These are phyloP conservation scores for Sandelia bainsii DNA, from an alignment of 2,797 vertebrate species.

Conservation along the genomic window DNA sequence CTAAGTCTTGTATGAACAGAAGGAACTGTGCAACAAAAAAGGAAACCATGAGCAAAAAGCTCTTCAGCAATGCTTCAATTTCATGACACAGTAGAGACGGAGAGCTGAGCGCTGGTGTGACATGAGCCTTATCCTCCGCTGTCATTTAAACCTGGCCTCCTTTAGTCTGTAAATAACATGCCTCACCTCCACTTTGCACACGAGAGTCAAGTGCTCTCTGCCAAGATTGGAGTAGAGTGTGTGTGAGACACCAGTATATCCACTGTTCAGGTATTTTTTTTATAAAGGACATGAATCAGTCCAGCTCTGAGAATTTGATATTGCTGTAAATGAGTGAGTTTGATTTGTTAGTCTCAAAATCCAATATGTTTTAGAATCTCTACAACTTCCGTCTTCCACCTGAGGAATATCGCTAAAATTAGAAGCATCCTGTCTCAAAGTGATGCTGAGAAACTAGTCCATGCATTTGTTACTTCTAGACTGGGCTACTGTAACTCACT, in stretches of 20 bases:
- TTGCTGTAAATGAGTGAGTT: slow-evolving; percentile 34
- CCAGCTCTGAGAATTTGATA: slow-evolving; percentile 16
- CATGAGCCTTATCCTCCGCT: slow-evolving; percentile 74
- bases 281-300: slow-evolving; percentile 55
- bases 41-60: slow-evolving; percentile 52
- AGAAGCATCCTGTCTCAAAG: no score
- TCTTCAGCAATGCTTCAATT: slow-evolving; percentile 63
- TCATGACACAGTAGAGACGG: slow-evolving; percentile 65
- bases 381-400: no score
- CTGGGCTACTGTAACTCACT: no score
- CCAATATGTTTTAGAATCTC: slow-evolving; percentile 42
- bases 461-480: no score
- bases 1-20: slow-evolving; percentile 44
- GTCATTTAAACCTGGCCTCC: slow-evolving; percentile 64
- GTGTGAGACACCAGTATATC: slow-evolving; percentile 36
- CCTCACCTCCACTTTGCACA: slow-evolving; percentile 62
- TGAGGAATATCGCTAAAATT: no score
- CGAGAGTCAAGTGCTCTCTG: slow-evolving; percentile 55
- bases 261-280: slow-evolving; percentile 32
- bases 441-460: no score
- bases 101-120: slow-evolving; percentile 64
- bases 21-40: slow-evolving; percentile 49
- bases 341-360: slow-evolving; percentile 53
- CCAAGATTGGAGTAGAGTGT: slow-evolving; percentile 45
- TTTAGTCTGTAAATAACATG: slow-evolving; percentile 64